Conservation (phyloP, 2,797 vertebrate species). For the Stomatorhinus walkeri region DNA sequence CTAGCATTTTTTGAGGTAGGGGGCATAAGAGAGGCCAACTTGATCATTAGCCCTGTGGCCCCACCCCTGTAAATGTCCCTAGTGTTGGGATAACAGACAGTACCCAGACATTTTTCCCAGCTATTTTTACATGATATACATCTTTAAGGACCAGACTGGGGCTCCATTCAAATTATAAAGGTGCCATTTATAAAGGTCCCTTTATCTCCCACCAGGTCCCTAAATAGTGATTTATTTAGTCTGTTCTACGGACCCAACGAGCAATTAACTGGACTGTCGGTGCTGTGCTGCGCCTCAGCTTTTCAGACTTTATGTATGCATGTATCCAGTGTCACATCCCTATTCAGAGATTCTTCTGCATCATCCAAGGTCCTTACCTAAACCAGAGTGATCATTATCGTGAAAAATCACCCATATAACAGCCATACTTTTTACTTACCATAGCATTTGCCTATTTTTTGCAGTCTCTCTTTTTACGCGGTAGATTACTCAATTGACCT, state of each 20-base stretch:
- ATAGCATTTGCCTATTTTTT: neutral
- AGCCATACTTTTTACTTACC: neutral
- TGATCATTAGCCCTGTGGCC: neutral
- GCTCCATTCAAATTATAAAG: neutral
- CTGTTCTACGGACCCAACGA: neutral
- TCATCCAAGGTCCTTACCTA: neutral
- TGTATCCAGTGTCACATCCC: neutral
- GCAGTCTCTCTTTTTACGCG: neutral
- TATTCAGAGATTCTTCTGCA: neutral
- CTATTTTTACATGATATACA: neutral
- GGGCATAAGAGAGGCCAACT: neutral
- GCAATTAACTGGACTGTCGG: neutral
- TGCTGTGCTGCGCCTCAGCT: neutral
- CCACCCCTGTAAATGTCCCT: neutral
- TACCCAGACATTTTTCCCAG: neutral
- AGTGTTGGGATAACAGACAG: neutral
- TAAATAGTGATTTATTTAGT: neutral
- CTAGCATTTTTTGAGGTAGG: neutral
- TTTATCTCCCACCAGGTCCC: neutral
- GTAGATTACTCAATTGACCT: neutral
- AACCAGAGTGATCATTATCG: neutral
- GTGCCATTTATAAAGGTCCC: neutral
- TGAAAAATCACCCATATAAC: neutral
- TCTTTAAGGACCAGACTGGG: neutral
- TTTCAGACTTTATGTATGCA: neutral